A percentile compares a stretch with the other conserved stretches of the same genome.
These are phyloP conservation scores for Pterophyllum scalare DNA, from an alignment of 2,113 vertebrate species.

Conservation along the genomic window DNA sequence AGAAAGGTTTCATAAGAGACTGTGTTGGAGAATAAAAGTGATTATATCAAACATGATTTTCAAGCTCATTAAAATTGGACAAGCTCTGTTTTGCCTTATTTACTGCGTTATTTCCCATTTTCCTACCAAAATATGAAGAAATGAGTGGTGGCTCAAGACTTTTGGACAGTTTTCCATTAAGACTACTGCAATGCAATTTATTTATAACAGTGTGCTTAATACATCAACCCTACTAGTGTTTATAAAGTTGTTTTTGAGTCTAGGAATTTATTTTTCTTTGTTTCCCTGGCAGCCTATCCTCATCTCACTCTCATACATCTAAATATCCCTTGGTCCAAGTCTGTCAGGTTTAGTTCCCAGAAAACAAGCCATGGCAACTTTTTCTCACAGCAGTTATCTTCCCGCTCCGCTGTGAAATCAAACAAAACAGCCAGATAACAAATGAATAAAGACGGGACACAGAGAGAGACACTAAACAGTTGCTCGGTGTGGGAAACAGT, in stretches of 20 bases:
- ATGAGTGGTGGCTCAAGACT: background rate
- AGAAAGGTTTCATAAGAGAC: no score
- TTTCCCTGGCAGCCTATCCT: background rate
- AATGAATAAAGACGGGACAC: constrained; percentile 6
- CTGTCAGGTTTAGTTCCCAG: constrained; percentile 49
- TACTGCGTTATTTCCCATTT: background rate
- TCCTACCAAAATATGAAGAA: background rate
- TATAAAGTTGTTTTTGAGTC: background rate
- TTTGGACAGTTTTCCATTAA: background rate
- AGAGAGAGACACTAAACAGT: constrained; percentile 16
- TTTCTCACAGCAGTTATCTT: constrained; percentile 64
- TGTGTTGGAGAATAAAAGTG: no score
- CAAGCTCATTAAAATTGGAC: no score
- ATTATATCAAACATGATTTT: no score
- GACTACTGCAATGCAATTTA: background rate
- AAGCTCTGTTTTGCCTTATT: no score
- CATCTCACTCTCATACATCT: background rate
- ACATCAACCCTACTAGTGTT: rapidly evolving
- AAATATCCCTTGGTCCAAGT: background rate
- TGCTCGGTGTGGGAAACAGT: constrained; percentile 61
- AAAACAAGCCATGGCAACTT: constrained; percentile 34
- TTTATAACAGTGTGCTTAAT: background rate
- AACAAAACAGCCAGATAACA: constrained; percentile 55
- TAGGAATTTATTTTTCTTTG: background rate
- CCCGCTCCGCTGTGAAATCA: constrained; percentile 37